Conservation (phyloP, 2,113 vertebrate species). For the Erinaceus europaeus region DNA sequence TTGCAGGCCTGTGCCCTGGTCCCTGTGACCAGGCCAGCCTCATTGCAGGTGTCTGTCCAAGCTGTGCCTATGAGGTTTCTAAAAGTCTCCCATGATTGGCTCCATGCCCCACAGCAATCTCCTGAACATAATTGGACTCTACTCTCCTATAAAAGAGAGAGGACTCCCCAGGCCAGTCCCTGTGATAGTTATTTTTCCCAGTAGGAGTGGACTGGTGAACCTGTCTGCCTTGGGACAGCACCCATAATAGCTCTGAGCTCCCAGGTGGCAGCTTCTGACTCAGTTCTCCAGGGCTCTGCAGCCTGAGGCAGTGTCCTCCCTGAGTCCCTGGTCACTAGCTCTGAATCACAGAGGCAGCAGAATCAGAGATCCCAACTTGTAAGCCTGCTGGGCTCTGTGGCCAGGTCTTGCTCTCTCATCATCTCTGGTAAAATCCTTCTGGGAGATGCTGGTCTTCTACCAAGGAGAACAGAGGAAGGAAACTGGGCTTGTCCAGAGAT, state of each 20-base stretch:
- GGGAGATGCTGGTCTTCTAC: not conserved
- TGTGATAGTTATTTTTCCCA: not conserved
- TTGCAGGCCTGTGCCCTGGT: not conserved
- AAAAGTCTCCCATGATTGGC: not conserved
- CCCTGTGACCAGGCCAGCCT: not conserved
- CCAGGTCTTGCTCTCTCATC: not conserved
- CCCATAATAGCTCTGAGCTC: not conserved
- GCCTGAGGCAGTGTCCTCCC: not conserved
- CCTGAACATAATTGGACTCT: conserved; percentile 4
- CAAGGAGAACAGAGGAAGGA: not conserved
- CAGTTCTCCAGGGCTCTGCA: not conserved
- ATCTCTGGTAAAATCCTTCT: conserved; percentile 17
- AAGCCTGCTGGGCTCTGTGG: not conserved
- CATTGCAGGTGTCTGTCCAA: not conserved
- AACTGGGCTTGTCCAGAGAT: not conserved
- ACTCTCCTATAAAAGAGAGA: not conserved
- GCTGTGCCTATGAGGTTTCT: not conserved
- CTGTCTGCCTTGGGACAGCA: not conserved
- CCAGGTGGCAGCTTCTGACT: not conserved
- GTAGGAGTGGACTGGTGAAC: not conserved
- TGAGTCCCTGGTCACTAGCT: not conserved
- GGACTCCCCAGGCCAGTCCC: not conserved
- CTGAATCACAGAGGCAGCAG: not conserved
- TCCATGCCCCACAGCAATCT: not conserved
- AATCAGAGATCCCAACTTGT: conserved; percentile 31